Percentiles rank a stretch among this genome's conserved stretches.
Evolutionary conservation across 2,888 invertebrate genomes (phyloP).

Genomic region (Girardia tigrina): DNA sequence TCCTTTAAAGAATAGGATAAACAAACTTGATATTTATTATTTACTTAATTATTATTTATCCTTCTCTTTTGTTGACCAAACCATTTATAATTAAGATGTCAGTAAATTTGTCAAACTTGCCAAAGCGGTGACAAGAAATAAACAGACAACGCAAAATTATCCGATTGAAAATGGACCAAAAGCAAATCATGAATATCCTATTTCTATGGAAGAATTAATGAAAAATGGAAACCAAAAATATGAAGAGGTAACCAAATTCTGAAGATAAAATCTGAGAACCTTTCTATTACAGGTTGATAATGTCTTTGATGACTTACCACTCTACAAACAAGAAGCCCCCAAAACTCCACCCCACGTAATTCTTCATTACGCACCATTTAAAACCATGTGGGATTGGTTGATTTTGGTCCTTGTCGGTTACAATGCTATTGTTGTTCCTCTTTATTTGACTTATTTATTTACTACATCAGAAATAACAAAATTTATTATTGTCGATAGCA

Average conservation of each 20-base stretch:
- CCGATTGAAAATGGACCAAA: constrained; percentile 13
- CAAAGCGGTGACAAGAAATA: constrained; percentile 81
- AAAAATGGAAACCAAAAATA: background rate
- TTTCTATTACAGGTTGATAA: background rate
- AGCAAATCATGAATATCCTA: background rate
- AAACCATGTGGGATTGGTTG: constrained; percentile 97
- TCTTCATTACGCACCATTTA: constrained; percentile 98
- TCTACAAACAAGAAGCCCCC: constrained; percentile 74
- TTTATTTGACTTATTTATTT: constrained; percentile 98
- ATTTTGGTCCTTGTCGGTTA: constrained; percentile 98
- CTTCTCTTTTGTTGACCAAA: no score
- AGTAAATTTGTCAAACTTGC: constrained; percentile 96
- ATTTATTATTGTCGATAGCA: constrained; percentile 57
- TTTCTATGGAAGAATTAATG: background rate
- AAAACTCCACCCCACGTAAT: constrained; percentile 98
- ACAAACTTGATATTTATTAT: background rate
- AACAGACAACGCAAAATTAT: constrained; percentile 51
- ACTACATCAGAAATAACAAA: constrained; percentile 61
- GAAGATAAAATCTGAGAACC: background rate
- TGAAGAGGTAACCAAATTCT: background rate
- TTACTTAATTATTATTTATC: background rate
- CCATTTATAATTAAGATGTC: constrained; percentile 58
- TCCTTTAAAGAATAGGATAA: background rate
- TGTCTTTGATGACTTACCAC: constrained; percentile 39
- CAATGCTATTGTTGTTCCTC: constrained; percentile 94